These are phyloP conservation scores for Corythaixoides concolor DNA, from an alignment of 2,113 vertebrate species.

Conservation along the genomic window DNA sequence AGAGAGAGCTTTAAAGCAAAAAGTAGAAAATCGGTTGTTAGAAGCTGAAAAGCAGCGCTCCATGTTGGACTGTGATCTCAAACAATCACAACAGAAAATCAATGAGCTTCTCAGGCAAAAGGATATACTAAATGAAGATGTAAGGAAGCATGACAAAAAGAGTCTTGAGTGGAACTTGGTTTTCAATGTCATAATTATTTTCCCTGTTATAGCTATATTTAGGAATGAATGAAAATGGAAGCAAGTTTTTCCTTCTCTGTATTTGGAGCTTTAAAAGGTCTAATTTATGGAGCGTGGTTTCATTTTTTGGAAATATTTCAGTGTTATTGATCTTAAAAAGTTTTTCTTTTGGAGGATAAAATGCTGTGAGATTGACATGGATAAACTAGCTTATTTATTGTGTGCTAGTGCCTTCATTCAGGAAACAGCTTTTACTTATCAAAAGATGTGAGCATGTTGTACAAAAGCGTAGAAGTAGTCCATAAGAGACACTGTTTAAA, in stretches of 20 bases:
- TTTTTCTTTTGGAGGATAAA: background rate
- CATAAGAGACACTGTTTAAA: background rate
- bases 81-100: constrained; percentile 93
- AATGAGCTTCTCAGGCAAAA: constrained; percentile 91
- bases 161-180: background rate
- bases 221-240: background rate
- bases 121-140: constrained; percentile 91
- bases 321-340: background rate
- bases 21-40: constrained; percentile 90
- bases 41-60: constrained; percentile 95
- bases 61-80: constrained; percentile 95
- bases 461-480: background rate
- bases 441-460: background rate
- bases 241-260: background rate
- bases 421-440: background rate
- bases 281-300: background rate
- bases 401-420: background rate
- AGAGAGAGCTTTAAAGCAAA: constrained; percentile 88
- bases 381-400: background rate
- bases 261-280: background rate
- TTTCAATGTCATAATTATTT: background rate
- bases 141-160: constrained; percentile 51
- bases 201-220: background rate
- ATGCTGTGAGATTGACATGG: background rate
- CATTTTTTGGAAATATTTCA: background rate